Evolutionary conservation across 2,888 invertebrate genomes (phyloP), one percentile per base, ranked within the genome.

Genomic region (Drosophila suboccidentalis): DNA sequence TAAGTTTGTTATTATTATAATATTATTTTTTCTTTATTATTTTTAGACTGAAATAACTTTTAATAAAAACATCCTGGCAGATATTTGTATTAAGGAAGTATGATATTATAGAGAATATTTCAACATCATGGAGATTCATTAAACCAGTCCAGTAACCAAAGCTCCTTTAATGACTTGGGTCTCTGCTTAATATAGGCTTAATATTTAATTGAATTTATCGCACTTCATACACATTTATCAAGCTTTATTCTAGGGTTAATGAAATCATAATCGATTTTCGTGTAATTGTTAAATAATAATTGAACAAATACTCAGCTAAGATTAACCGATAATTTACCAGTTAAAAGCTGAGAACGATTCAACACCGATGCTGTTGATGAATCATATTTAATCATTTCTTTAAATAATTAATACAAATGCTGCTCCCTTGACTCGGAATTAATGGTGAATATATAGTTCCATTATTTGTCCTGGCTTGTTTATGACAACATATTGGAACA

Each of bases 401-500:
- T 8, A 53, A 39, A 17, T 29, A 29, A 39, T 41, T 53, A 29
- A 53, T 53, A 29, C 39, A 17, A 38, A 4, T 10, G 9, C 10
- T 38, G 4, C 50, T 13, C 5, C 19, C 22, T 9, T 4, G 41
- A 13, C 5, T 13, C 13, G 19, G 8, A 44, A 11, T 17, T 26
- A 13, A 22, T 9, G 6, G 19, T 43, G n/a, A n/a, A 15, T 38
- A 22, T 10, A 34, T 22, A 44, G 10, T 26, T 44, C 38, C 34
- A 41, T 73, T 73, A 38, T 51, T 36, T 41, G 22, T 43, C 36
- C 46, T 2, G 6, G 26, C 15, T 67, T 62, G 59, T 32, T 50
- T 57, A 60, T 65, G 71, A 68, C 69, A 80, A 66, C 49, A 64
- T 68, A 64, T 73, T 55, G 59, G 57, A 51, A 39, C 50, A 60